phyloP scores from a whole-genome alignment of 2,113 vertebrate species.

The Sapajus apella region DNA sequence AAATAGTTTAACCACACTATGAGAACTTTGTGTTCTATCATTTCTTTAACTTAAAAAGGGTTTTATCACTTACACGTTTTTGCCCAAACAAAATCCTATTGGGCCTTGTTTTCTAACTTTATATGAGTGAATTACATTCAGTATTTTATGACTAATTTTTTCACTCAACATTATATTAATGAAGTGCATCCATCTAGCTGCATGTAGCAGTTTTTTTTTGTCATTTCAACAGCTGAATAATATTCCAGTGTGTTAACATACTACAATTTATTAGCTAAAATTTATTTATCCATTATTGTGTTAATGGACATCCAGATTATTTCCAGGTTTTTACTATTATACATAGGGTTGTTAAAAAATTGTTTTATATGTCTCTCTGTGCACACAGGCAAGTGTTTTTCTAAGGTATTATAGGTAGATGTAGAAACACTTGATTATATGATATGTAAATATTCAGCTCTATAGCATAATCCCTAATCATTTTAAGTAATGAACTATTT shows the following conservation, averaged over 20 bases:
- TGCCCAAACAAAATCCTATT: neutral
- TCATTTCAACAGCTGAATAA: neutral
- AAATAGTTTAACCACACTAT: neutral
- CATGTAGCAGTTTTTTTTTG: neutral
- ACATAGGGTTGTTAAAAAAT: neutral
- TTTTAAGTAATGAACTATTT: neutral
- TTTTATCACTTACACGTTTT: neutral
- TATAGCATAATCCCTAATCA: neutral
- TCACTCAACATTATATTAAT: neutral
- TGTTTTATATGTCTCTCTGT: neutral
- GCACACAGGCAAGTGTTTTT: neutral
- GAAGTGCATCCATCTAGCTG: neutral
- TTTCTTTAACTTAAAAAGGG: neutral
- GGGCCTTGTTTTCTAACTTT: constrained; percentile 11
- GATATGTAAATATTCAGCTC: neutral
- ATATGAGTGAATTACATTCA: neutral
- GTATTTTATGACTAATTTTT: neutral
- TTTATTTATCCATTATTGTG: neutral
- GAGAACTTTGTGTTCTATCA: constrained; percentile 27
- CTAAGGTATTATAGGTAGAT: neutral
- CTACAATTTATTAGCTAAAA: neutral
- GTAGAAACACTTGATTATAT: neutral
- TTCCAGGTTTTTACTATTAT: neutral
- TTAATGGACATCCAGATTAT: neutral
- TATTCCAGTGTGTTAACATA: neutral